Percentiles rank a stretch among this genome's conserved stretches.
Conservation (phyloP, 2,888 invertebrate species). For the Tanypteryx hageni region DNA sequence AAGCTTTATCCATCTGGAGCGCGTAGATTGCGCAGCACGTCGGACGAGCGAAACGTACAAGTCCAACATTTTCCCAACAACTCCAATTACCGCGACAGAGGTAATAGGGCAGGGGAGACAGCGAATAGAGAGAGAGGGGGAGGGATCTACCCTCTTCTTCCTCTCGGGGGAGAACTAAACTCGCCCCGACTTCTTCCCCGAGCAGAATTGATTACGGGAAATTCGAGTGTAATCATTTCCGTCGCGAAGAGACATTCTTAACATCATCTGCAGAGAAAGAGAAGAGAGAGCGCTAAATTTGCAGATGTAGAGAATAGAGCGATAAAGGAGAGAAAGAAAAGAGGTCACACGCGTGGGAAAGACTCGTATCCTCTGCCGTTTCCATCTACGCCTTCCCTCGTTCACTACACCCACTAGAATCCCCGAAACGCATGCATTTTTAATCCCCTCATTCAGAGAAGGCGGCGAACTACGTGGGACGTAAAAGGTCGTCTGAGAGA, state of each 20-base stretch:
- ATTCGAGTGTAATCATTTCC: slow-evolving; percentile 16
- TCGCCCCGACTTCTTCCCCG: neutral
- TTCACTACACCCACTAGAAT: no score
- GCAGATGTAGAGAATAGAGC: no score
- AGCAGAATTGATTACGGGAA: neutral
- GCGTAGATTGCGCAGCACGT: neutral
- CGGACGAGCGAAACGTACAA: neutral
- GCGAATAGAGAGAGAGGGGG: no score
- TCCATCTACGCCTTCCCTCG: no score
- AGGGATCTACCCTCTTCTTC: neutral
- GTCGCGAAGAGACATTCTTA: neutral
- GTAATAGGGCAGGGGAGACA: no score
- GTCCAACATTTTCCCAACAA: neutral
- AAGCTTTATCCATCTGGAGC: no score
- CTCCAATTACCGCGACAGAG: neutral
- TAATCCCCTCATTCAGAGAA: neutral
- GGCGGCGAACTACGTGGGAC: neutral
- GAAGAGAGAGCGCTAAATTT: neutral
- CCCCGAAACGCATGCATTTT: neutral
- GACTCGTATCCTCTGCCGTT: no score
- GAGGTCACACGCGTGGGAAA: no score
- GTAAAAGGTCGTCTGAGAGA: neutral
- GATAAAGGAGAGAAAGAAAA: no score
- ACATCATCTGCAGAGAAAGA: neutral
- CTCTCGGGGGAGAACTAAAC: no score